phyloP scores from a whole-genome alignment of 2,113 vertebrate species.

The Hystrix cristata region DNA sequence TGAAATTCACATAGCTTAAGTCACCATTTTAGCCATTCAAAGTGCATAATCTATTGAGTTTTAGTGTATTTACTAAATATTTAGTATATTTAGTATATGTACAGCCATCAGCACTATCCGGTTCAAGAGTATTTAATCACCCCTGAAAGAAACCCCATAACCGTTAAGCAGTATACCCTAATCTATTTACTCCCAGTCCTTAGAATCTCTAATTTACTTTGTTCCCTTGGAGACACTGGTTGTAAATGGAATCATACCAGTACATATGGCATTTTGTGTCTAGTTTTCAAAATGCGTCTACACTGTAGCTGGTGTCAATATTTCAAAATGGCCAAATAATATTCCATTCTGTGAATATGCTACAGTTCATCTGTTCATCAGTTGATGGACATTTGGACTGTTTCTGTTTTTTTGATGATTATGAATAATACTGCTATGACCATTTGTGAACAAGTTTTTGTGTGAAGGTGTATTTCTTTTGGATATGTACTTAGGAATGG shows the following conservation, averaged over 20 bases:
- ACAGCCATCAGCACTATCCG: not conserved
- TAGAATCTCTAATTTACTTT: not conserved
- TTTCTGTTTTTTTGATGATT: not conserved
- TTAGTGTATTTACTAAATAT: not conserved
- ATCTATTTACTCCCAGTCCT: too few relatives aligned
- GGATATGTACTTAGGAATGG: not conserved
- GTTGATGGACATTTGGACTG: not conserved
- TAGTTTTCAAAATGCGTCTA: not conserved
- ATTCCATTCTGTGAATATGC: not conserved
- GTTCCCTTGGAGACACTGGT: not conserved
- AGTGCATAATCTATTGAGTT: not conserved
- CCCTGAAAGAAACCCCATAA: not conserved
- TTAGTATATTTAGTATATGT: too few relatives aligned
- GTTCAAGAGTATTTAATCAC: not conserved
- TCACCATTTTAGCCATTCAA: not conserved
- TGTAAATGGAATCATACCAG: not conserved
- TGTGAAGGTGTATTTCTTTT: not conserved
- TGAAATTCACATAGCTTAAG: slow-evolving; percentile 28
- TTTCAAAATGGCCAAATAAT: not conserved
- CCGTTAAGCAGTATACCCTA: not conserved
- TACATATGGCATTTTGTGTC: not conserved
- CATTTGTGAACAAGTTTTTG: not conserved
- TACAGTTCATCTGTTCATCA: not conserved
- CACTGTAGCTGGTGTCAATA: not conserved
- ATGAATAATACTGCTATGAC: not conserved